Conservation (phyloP, 2,113 vertebrate species). For the Pachyramphus minor region DNA sequence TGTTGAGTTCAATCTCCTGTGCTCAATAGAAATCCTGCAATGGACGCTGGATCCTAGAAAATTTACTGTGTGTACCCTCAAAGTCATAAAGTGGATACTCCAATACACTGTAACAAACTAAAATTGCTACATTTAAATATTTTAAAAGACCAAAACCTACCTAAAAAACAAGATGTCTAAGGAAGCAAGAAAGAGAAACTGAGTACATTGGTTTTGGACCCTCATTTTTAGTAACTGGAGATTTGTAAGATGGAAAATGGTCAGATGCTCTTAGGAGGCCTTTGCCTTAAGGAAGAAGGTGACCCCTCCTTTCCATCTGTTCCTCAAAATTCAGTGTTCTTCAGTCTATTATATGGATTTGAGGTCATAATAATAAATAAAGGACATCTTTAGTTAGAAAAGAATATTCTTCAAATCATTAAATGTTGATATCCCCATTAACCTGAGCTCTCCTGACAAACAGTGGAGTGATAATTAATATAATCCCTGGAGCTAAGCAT, state of each 20-base stretch:
- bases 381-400: constrained; percentile 7
- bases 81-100: not conserved
- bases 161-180: not conserved
- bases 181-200: not conserved
- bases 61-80: not conserved
- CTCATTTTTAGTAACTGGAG: not conserved
- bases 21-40: not conserved
- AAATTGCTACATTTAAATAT: not conserved
- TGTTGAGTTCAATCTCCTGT: not conserved
- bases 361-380: constrained; percentile 11
- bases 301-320: not conserved
- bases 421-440: not conserved
- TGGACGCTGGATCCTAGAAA: not conserved
- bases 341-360: not conserved
- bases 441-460: not conserved
- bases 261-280: not conserved
- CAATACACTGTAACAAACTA: not conserved
- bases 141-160: not conserved
- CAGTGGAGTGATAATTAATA: not conserved
- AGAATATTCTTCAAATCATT: constrained; percentile 14
- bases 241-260: not conserved
- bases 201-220: not conserved
- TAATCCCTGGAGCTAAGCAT: not conserved
- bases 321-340: not conserved
- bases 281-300: not conserved